Base-by-base conservation (phyloP, 2,113 vertebrate species). In the Theristicus caerulescens region DNA sequence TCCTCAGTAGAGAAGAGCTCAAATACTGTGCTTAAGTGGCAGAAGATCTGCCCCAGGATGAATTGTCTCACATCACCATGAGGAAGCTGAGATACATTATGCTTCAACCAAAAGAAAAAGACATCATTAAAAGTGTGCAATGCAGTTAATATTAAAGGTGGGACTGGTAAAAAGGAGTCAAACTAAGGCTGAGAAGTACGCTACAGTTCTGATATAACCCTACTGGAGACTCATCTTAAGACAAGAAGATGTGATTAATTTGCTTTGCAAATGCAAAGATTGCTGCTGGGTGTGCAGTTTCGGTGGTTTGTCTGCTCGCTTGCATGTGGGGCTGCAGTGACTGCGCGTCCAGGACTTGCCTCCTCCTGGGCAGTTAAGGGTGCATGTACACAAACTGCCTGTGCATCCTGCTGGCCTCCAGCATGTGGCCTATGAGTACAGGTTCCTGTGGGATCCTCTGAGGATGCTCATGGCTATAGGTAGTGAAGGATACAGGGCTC, bases 11-110 rank as follows among this genome's bases (percentile, higher is more conserved):
- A 46, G 69, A 97, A 96, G 32, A 44, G 38, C 16, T 83, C 22
- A 32, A 95, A 80, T 5, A 18, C 8, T 8, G 78, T 59, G 46
- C 86, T 89, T 36, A 96, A 72, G 17, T 91, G 93, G 54, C 93
- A 96, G 67, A 97, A 94, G 47, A 93, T 86, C 66, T 96, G 82
- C 3, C 93, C 86, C 36, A 95, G 40, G n/a, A 97, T 86, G 80
- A 94, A 54, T 13, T 19, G 72, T 66, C 67, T 91, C 11, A 72
- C 61, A 1, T 85, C 82, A 19, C 42, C 26, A 10, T 57, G 90
- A 29, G 69, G 72, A 51, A 97, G 59, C 69, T 64, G 82, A 47
- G 83, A 36, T 8, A 95, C 44, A 4, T 78, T 59, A 20, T 8
- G 42, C 94, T 95, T 58, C 55, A 54, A 57, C n/a, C n/a, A 71